These are phyloP conservation scores for Saimiri boliviensis DNA, from an alignment of 2,113 vertebrate genomes.

Conservation along the genomic window DNA sequence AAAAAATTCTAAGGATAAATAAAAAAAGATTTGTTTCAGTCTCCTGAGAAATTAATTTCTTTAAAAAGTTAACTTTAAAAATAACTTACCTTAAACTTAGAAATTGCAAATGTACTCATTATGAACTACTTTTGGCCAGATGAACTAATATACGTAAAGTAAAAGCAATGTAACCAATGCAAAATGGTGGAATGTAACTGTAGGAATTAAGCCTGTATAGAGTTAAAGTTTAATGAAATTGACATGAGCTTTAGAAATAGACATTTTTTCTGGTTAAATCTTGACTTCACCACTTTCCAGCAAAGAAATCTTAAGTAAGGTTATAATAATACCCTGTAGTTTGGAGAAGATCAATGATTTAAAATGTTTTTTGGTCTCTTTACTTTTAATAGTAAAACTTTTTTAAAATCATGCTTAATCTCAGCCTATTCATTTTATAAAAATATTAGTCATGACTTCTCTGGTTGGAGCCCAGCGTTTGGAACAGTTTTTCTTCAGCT, in stretches of 20 bases:
- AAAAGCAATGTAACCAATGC: background rate
- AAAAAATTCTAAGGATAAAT: background rate
- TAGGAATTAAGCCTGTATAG: background rate
- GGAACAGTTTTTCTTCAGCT: background rate
- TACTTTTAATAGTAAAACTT: background rate
- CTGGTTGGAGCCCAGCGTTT: accelerated
- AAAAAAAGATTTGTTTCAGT: background rate
- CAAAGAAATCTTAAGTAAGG: background rate
- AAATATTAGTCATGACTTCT: background rate
- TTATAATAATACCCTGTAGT: background rate
- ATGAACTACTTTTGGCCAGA: background rate
- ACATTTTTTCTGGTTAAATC: background rate
- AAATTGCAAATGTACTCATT: background rate
- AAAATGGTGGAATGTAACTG: background rate
- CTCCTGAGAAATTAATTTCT: background rate
- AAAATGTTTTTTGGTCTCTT: background rate
- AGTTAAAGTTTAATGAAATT: background rate
- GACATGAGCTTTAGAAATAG: background rate
- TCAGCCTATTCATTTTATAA: background rate
- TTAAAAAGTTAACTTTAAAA: constrained; percentile 8
- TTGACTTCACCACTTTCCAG: background rate
- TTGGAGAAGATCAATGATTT: background rate
- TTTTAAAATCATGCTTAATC: background rate
- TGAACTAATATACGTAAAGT: background rate
- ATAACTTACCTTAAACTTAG: background rate